Base-by-base conservation (phyloP, 2,113 vertebrate genomes). In the Casuarius casuarius region DNA sequence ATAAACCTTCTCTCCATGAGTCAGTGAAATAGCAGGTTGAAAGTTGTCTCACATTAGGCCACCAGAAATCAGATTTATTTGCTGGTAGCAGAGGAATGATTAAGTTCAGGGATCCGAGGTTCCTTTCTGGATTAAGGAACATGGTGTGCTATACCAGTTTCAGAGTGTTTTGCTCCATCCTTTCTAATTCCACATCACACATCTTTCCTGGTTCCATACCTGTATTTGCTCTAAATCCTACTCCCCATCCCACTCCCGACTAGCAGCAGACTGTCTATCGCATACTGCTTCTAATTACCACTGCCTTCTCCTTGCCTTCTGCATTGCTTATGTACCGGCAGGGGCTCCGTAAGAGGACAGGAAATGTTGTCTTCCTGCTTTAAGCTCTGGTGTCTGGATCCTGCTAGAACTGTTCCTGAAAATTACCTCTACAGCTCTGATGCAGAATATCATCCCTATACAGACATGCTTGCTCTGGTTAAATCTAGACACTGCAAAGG, bases 381-480 rank as follows among this genome's bases (percentile, higher is more conserved):
- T 58, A 29, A 38, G 59, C 54, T 73, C 54, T 77, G 73, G 1
- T 28, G 28, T 5, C 48, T 48, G 33, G 28, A 76, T n/a, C 70
- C 31, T 15, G 48, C 31, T 16, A 62, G 68, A 38, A 20, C n/a
- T 35, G 14, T 23, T 38, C 13, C 0, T 76, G 62, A 56, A 49
- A 66, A 51, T 28, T 3, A 5, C 31, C 49, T 65, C 59, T 16
- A 2, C 4, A 20, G 16, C 12, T 20, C 26, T 46, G 65, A 14
- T 46, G 15, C 3, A 42, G 81, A 23, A 3, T 18, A 3, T 17
- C 28, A 15, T 56, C 58, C 0, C 56, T n/a, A 26, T 13, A 1
- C 35, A 44, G n/a, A 18, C 46, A 0, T 12, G 38, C 44, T 49
- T 26, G 28, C 9, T 38, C 40, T 68, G 38, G 12, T 29, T 38